These are phyloP conservation scores for Acleris literana DNA, from an alignment of 2,888 invertebrate species.

Conservation along the genomic window DNA sequence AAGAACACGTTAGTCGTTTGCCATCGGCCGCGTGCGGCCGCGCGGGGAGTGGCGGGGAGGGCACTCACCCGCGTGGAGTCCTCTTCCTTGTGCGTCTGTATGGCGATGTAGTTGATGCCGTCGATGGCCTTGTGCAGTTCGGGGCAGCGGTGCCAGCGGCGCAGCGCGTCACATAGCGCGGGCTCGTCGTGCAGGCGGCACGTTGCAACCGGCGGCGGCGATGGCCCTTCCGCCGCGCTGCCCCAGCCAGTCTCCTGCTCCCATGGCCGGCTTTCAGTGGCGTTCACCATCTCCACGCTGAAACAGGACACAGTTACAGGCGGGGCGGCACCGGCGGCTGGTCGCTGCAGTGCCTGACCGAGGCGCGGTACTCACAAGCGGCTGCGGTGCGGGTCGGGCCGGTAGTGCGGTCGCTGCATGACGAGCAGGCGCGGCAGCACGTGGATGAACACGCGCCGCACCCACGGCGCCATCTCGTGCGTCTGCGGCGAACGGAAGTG, in stretches of 20 bases:
- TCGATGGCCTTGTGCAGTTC: constrained; percentile 96
- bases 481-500: constrained; percentile 99
- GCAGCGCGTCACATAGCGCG: constrained; percentile 85
- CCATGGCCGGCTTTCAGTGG: constrained; percentile 38
- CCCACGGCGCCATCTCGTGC: constrained; percentile 99
- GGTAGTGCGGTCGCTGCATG: constrained; percentile 92
- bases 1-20: background rate
- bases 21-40: constrained; percentile 48
- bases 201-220: constrained; percentile 61
- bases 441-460: constrained; percentile 97
- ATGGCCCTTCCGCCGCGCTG: constrained; percentile 42
- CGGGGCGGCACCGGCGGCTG: constrained; percentile 36
- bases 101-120: constrained; percentile 95
- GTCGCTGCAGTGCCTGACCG: background rate
- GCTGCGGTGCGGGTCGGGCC: constrained; percentile 84
- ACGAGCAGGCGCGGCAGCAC: constrained; percentile 96
- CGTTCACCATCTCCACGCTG: constrained; percentile 60
- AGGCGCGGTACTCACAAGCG: constrained; percentile 64
- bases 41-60: background rate
- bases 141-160: constrained; percentile 94
- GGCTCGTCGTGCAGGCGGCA: constrained; percentile 82
- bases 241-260: constrained; percentile 33
- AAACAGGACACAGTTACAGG: constrained; percentile 32
- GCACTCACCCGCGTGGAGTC: constrained; percentile 93
- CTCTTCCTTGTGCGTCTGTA: constrained; percentile 95